Conservation (phyloP, 2,113 vertebrate genomes). For the Clarias macrocephalus region DNA sequence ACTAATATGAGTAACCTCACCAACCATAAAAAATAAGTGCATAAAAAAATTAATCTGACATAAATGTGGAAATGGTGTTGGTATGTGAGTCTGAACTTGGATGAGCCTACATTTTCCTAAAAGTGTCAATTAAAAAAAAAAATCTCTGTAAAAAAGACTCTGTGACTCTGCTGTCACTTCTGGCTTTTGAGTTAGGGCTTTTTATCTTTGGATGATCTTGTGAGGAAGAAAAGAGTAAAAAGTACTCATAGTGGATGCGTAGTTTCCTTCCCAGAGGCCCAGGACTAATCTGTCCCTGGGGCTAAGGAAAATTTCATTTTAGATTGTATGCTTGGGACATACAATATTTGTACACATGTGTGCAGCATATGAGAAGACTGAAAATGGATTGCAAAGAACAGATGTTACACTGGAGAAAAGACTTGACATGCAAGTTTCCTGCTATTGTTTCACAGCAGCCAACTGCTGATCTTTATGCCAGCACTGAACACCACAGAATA, state of each 20-base stretch:
- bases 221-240: neutral
- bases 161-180: neutral
- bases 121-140: neutral
- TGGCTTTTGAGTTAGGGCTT: neutral
- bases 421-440: conserved; percentile 22
- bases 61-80: neutral
- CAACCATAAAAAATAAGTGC: neutral
- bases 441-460: conserved; percentile 26
- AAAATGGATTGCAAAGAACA: conserved; percentile 11
- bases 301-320: neutral
- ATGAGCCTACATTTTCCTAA: neutral
- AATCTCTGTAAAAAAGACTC: neutral
- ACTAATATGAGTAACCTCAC: neutral
- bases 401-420: neutral
- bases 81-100: neutral
- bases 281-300: neutral
- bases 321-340: neutral
- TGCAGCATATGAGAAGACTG: conserved; percentile 24
- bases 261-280: neutral
- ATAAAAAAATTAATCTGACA: neutral
- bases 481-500: neutral
- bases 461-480: neutral
- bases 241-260: neutral
- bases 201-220: neutral
- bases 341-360: conserved; percentile 45